Conservation (phyloP, 2,113 vertebrate genomes). For the Nycticryphes semicollaris region DNA sequence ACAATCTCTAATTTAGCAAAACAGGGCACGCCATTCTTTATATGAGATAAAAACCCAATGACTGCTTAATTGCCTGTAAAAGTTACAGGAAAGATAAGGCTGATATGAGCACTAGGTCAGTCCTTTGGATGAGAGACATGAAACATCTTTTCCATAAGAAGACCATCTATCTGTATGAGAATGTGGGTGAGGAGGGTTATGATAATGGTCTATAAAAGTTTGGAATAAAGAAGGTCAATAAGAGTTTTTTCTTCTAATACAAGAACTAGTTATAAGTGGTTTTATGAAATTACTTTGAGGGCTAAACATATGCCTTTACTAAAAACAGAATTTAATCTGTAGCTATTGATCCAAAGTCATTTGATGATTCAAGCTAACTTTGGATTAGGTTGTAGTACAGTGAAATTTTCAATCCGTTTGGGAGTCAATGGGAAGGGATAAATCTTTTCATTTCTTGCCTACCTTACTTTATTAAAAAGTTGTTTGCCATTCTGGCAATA, state of each 20-base stretch:
- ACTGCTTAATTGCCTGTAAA: neutral
- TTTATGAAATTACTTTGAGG: neutral
- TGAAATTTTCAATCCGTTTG: neutral
- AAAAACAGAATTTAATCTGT: neutral
- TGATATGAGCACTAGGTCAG: neutral
- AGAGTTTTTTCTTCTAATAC: neutral
- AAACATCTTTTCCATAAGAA: neutral
- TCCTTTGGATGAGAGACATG: neutral
- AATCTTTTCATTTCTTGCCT: neutral
- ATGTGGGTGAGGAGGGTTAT: neutral
- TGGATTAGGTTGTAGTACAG: neutral
- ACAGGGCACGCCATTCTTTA: neutral
- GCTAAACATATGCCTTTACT: neutral
- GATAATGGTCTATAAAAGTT: neutral
- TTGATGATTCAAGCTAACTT: neutral
- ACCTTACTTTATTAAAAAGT: neutral
- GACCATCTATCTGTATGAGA: neutral
- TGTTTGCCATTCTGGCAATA: neutral
- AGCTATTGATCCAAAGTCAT: neutral
- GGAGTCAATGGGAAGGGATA: neutral
- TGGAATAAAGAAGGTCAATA: neutral
- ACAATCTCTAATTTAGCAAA: neutral
- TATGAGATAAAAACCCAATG: neutral
- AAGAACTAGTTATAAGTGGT: rapidly evolving
- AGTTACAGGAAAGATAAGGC: neutral